phyloP scores from a whole-genome alignment of 2,113 vertebrate genomes.

The Tachysurus vachellii region DNA sequence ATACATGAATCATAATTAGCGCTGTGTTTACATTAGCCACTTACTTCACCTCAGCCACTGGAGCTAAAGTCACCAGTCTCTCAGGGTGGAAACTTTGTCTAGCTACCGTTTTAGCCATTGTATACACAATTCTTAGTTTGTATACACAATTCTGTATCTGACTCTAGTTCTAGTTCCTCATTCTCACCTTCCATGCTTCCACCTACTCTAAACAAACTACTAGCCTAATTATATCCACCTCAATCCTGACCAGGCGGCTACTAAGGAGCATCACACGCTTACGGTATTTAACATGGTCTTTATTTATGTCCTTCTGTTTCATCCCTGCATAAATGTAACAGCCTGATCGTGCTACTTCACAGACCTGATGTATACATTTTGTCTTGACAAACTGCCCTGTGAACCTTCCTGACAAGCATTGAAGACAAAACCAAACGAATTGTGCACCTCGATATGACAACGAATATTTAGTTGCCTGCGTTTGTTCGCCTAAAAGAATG shows the following conservation, averaged over 20 bases:
- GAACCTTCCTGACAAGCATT: not conserved
- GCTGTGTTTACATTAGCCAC: not conserved
- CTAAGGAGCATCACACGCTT: not conserved
- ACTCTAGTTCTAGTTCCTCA: too few relatives aligned
- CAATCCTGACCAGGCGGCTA: not conserved
- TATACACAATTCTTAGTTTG: not conserved
- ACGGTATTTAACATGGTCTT: not conserved
- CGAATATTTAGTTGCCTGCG: not conserved
- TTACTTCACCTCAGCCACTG: not conserved
- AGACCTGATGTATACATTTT: not conserved
- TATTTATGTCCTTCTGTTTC: not conserved
- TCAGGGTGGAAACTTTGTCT: not conserved
- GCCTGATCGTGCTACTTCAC: not conserved
- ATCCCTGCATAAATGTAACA: not conserved
- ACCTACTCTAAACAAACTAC: not conserved
- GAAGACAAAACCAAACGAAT: not conserved
- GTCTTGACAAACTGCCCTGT: not conserved
- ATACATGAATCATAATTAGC: not conserved
- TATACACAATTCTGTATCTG: too few relatives aligned
- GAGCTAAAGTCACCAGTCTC: not conserved
- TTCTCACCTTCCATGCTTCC: too few relatives aligned
- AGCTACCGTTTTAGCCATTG: not conserved
- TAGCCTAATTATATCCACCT: not conserved
- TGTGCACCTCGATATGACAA: not conserved
- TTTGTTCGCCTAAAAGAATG: not conserved